phyloP scores from a whole-genome alignment of 2,888 invertebrate species.

The Agriotes lineatus region DNA sequence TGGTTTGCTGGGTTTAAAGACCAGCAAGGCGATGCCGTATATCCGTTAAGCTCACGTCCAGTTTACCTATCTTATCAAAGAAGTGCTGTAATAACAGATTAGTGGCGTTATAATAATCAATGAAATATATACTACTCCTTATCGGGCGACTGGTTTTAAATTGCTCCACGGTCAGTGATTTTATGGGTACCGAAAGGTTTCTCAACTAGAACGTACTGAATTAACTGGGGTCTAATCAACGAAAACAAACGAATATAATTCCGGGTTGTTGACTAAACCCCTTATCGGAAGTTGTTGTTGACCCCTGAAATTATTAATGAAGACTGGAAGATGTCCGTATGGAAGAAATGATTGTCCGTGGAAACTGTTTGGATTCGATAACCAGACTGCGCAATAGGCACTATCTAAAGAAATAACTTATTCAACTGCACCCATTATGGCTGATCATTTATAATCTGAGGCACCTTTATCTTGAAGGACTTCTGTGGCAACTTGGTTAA shows the following conservation, averaged over 20 bases:
- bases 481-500: too few species aligned
- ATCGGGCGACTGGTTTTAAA: constrained; percentile 24
- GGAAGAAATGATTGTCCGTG: too few species aligned
- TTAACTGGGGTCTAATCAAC: neutral
- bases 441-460: too few species aligned
- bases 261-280: neutral
- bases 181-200: neutral
- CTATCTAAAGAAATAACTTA: too few species aligned
- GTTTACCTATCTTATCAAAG: constrained; percentile 22
- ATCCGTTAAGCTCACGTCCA: constrained; percentile 22
- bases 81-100: constrained; percentile 26
- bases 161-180: constrained; percentile 23
- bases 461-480: too few species aligned
- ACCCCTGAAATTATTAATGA: neutral
- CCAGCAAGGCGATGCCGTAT: too few species aligned
- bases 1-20: too few species aligned
- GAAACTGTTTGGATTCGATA: too few species aligned
- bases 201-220: too few species aligned
- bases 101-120: constrained; percentile 26
- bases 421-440: too few species aligned
- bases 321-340: too few species aligned
- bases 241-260: neutral
- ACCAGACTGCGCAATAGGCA: too few species aligned
- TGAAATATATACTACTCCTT: constrained; percentile 32
- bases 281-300: neutral